Percentiles rank a stretch among this genome's conserved stretches.
Conservation (phyloP, 2,888 invertebrate genomes). For the Trachelus iudaicus region DNA sequence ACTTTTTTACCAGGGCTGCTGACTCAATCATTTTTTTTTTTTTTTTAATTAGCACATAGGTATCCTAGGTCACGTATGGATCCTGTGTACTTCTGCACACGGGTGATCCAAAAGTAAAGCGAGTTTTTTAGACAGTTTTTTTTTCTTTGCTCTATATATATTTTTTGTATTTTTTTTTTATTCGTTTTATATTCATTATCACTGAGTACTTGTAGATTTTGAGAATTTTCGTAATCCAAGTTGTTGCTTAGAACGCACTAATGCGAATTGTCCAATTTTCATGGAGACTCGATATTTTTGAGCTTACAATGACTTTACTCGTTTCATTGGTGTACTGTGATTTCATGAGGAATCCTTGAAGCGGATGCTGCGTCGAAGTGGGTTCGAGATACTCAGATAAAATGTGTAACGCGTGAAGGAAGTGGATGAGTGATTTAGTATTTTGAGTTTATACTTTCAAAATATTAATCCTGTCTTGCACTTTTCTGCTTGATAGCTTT, state of each 20-base stretch:
- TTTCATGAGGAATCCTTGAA: background rate
- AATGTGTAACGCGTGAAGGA: background rate
- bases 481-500: background rate
- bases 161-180: background rate
- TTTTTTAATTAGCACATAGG: background rate
- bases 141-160: background rate
- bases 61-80: background rate
- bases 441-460: background rate
- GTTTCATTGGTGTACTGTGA: background rate
- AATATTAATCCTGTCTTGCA: background rate
- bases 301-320: background rate
- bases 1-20: background rate
- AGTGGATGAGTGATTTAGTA: background rate
- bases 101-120: background rate
- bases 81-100: background rate
- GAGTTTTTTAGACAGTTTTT: background rate
- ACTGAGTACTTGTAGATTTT: background rate
- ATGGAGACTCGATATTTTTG: background rate
- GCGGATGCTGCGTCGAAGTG: background rate
- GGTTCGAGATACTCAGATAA: background rate
- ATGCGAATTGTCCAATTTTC: background rate
- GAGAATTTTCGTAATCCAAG: background rate
- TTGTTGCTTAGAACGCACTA: background rate
- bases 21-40: background rate
- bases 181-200: background rate